These are phyloP conservation scores for Neomorphus geoffroyi DNA, from an alignment of 2,797 vertebrate species.

Conservation along the genomic window DNA sequence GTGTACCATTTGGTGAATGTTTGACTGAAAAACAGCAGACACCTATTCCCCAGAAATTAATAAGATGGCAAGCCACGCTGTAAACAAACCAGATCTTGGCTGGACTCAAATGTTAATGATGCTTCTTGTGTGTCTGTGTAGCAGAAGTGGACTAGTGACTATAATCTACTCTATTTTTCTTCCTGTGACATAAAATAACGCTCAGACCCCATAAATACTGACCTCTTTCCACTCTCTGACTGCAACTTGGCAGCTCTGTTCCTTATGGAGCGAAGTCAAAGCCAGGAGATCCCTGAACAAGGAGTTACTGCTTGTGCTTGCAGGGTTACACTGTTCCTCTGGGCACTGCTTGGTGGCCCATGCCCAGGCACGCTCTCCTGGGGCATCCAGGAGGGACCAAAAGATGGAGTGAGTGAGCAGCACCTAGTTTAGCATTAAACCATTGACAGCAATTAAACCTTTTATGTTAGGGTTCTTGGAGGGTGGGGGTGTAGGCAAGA, in stretches of 20 bases:
- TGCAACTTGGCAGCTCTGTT: neutral
- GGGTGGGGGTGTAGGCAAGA: rapidly evolving
- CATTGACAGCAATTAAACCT: neutral
- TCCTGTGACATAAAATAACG: neutral
- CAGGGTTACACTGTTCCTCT: neutral
- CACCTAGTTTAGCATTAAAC: neutral
- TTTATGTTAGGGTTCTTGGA: neutral
- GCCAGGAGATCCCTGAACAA: neutral
- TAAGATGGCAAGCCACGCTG: rapidly evolving
- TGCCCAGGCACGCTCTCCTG: neutral
- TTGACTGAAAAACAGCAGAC: neutral
- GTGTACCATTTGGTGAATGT: neutral
- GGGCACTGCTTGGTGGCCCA: rapidly evolving
- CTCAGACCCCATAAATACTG: slow-evolving; percentile 3
- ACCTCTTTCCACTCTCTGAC: neutral
- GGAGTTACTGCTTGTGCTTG: neutral
- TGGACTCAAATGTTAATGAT: neutral
- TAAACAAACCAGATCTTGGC: neutral
- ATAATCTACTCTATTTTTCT: neutral
- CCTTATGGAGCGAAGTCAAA: neutral
- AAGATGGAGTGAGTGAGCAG: rapidly evolving
- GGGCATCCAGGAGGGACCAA: neutral
- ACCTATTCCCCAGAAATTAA: neutral
- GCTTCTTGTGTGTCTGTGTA: neutral
- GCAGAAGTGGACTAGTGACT: neutral